Conservation (phyloP, 1,140 invertebrate species). For the Zophobas morio region DNA sequence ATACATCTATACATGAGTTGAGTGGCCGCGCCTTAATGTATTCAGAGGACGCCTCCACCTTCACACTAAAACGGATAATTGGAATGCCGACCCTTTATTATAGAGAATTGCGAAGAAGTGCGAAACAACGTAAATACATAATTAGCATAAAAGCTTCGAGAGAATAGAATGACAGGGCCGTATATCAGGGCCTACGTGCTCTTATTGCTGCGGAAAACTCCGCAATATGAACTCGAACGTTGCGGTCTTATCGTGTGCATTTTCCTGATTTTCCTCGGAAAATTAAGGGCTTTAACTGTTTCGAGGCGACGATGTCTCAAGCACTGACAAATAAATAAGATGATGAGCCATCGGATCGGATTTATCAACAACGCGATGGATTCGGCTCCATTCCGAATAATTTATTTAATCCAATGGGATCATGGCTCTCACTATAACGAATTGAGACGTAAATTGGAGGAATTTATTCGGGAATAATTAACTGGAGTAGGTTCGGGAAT, state of each 20-base stretch:
- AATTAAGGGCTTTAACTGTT: not conserved
- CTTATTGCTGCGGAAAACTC: not conserved
- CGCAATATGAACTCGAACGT: too few species aligned
- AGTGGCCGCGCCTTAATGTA: too few species aligned
- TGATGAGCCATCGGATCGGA: not conserved
- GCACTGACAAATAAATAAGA: not conserved
- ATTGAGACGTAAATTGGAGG: not conserved
- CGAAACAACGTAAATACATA: conserved; percentile 2
- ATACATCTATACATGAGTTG: too few species aligned
- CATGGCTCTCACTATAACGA: not conserved
- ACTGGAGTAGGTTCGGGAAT: not conserved
- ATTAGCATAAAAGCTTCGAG: not conserved
- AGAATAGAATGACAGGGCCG: not conserved
- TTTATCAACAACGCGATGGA: not conserved
- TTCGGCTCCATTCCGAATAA: not conserved
- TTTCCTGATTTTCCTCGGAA: too few species aligned
- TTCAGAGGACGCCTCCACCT: not conserved
- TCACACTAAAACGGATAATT: conserved; percentile 2
- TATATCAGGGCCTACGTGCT: not conserved
- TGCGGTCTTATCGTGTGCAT: too few species aligned
- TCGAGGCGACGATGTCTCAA: not conserved
- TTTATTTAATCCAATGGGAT: not conserved
- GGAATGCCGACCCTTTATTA: not conserved
- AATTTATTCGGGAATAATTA: not conserved
- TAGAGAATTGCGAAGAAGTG: not conserved